Evolutionary conservation across 2,113 vertebrate genomes (phyloP), one percentile per base, ranked within the genome.

Genomic region (Mastomys natalensis): DNA sequence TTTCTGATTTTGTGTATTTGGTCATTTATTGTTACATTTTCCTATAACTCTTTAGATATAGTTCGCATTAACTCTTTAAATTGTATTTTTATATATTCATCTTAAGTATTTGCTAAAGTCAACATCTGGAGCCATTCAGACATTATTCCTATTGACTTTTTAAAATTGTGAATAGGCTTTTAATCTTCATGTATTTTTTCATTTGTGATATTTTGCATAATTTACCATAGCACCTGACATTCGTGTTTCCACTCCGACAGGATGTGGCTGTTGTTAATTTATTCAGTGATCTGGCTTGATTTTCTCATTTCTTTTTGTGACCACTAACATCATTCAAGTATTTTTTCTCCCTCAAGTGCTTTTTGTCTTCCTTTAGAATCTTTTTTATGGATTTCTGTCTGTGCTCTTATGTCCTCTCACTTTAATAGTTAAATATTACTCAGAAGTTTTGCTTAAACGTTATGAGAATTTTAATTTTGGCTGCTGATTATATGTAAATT

Each of bases 91-190:
- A 74, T n/a, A 73, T 48, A 34, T 37, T 94, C 3, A 9, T 78
- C 91, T 94, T 40, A 93, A 87, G 37, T 73, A 40, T 94, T 87
- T 96, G 37, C 22, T 87, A n/a, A 87, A 78, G 4, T 77, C 37
- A 92, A 82, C 26, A 88, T 53, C 37, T 87, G 7, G 60, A 58
- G 74, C 0, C n/a, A 29, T 48, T 91, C 45, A 93, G 22, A 60
- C 37, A 78, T 64, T 16, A 90, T 58, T 92, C 53, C 17, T 92
- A 48, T 12, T 78, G 26, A 91, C 10, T 64, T 64, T 90, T 91
- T 77, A 15, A 29, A 15, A 29, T n/a, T 66, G 24, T 91, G 7
- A 24, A 15, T 91, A 62, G 19, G 2, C 12, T 91, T 2, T 4
- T 55, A n/a, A 86, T 91, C 82, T 85, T 43, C 85, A 55, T 70